These are phyloP conservation scores for Chauna torquata DNA, from an alignment of 2,113 vertebrate genomes.

Conservation along the genomic window DNA sequence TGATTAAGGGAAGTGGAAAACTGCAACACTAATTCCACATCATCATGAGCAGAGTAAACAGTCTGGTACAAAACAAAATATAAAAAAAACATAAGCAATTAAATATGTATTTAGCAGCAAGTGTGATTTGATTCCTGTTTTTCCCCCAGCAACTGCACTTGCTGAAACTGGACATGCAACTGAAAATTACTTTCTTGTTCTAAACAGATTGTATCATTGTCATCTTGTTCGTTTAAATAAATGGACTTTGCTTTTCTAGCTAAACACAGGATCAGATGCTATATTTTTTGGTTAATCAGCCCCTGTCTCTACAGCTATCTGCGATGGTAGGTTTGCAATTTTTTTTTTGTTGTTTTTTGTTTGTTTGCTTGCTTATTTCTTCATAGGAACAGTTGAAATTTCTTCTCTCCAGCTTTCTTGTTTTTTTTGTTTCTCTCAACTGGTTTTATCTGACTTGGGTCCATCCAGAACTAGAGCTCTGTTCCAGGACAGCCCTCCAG, in stretches of 20 bases:
- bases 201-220: conserved; percentile 59
- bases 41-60: conserved; percentile 75
- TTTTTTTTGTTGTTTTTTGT: neutral
- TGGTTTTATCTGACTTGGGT: neutral
- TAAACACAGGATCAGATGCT: conserved; percentile 30
- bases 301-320: conserved; percentile 16
- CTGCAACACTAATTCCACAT: conserved; percentile 50
- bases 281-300: conserved; percentile 14
- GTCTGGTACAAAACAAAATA: conserved; percentile 77
- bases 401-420: neutral
- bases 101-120: conserved; percentile 82
- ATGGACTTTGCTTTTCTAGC: conserved; percentile 39
- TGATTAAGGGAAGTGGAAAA: neutral
- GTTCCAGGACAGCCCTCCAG: conserved; percentile 37
- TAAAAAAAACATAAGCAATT: conserved; percentile 80
- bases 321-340: conserved; percentile 14
- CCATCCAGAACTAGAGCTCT: neutral
- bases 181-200: conserved; percentile 61
- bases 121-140: conserved; percentile 74
- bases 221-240: conserved; percentile 54
- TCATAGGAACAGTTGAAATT: neutral
- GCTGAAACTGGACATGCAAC: conserved; percentile 69
- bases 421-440: conserved; percentile 6
- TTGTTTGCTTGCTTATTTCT: neutral
- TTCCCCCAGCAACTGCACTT: conserved; percentile 58